Percentiles rank a stretch among this genome's conserved stretches.
Conservation (phyloP, 2,113 vertebrate genomes). For the Barnardius zonarius region DNA sequence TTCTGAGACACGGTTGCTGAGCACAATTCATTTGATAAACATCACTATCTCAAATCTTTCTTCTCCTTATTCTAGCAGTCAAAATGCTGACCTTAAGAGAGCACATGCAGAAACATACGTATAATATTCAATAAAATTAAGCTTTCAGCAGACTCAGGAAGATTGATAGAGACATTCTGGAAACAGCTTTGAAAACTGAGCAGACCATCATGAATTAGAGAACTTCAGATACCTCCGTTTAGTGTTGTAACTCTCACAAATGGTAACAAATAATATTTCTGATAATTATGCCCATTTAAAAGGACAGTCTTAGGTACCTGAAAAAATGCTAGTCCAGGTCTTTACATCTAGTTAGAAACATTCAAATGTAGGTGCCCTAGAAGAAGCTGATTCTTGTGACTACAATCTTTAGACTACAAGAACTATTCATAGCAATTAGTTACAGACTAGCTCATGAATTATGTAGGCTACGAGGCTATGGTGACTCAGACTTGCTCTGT, state of each 20-base stretch:
- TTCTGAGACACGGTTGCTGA: slow-evolving; percentile 47
- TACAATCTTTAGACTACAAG: neutral
- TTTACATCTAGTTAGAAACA: neutral
- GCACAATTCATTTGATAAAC: slow-evolving; percentile 35
- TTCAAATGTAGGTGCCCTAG: neutral
- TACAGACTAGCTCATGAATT: neutral
- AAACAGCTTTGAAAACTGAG: neutral
- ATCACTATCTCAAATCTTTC: neutral
- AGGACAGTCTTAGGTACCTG: neutral
- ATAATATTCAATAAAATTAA: neutral
- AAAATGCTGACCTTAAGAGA: neutral
- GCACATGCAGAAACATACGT: neutral
- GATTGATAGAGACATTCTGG: neutral
- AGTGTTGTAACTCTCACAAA: neutral
- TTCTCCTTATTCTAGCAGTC: neutral
- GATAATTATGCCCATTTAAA: neutral
- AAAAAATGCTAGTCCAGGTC: neutral
- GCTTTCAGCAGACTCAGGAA: neutral
- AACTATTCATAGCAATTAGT: neutral
- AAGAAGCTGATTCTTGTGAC: neutral
- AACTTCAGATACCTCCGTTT: neutral
- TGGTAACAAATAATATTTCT: neutral
- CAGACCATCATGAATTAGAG: neutral
- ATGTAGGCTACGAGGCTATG: neutral
- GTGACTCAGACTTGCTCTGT: neutral